Base-by-base conservation (phyloP, 2,888 invertebrate species). In the Synergus umbraculus region DNA sequence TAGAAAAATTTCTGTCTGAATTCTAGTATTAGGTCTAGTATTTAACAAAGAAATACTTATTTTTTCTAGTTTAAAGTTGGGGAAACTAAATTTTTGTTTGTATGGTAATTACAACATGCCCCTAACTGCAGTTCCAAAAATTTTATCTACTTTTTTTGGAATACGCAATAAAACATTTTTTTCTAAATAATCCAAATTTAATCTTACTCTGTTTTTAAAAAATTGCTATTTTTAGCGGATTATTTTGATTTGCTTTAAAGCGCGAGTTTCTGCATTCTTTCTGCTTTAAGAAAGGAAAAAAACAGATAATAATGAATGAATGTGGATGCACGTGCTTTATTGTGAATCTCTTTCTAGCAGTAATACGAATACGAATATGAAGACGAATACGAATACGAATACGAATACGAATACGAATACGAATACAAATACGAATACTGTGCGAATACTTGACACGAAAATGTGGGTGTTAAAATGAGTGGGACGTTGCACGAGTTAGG, bases 401-500 rank as follows among this genome's bases (percentile, higher is more conserved):
- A 29, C 22, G 22, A 41, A 15, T 65, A 29, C 29, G 43, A 13
- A 29, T 41, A 29, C 29, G 37, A 37, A 37, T 65, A 41, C 41
- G 41, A 65, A 29, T 29, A 29, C 22, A 1, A 29, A 29, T 29
- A 29, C 22, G 22, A 41, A 15, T 65, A 29, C 29, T 10, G 13
- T 41, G 3, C 29, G 22, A 29, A 29, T 29, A 29, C 29, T 29
- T 29, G 29, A 29, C 29, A 29, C 29, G 43, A 65, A 65, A n/a
- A 37, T 65, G 41, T 18, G 73, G 18, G 73, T 46, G 15, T 54
- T 73, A 22, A 73, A 37, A 37, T 44, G 73, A 41, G 73, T 54
- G 49, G 46, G 73, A 22, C 60, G 76, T 76, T 63, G 29, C 87
- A 88, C 86, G 87, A 83, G 83, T 67, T 60, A 66, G 78, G 76